Conservation (phyloP, 2,797 vertebrate species). For the Balearica regulorum region DNA sequence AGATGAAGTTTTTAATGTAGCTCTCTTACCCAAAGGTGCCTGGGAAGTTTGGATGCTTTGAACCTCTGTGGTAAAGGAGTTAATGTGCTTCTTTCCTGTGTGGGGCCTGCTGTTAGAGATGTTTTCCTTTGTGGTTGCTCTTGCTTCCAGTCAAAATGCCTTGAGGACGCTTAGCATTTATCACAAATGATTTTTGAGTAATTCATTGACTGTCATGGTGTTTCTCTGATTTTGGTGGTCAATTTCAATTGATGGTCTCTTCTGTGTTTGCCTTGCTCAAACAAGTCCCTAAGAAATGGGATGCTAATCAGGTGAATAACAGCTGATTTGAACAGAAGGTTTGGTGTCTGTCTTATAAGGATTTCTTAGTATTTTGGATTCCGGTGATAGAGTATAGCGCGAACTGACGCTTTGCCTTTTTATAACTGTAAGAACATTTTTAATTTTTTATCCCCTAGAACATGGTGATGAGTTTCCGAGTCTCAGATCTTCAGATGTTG, state of each 20-base stretch:
- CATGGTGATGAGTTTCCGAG: slow-evolving; percentile 99
- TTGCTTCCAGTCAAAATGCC: not conserved
- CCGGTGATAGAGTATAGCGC: not conserved
- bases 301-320: not conserved
- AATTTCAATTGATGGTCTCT: not conserved
- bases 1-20: not conserved
- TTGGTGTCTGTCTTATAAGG: not conserved
- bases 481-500: slow-evolving; percentile 98
- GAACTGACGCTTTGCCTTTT: not conserved
- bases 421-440: not conserved
- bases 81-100: not conserved
- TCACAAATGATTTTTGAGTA: not conserved
- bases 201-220: accelerated
- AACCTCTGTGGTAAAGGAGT: not conserved
- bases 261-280: not conserved
- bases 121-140: not conserved
- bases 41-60: not conserved
- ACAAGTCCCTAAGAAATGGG: not conserved
- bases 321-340: not conserved
- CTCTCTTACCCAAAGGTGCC: not conserved
- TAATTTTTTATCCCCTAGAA: slow-evolving; percentile 77
- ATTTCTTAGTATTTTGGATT: not conserved
- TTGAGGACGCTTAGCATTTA: not conserved
- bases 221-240: not conserved
- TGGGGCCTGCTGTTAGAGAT: not conserved